Percentiles rank a stretch among this genome's conserved stretches.
phyloP scores from a whole-genome alignment of 1,140 invertebrate genomes.

The Diplogasteroides magnus region DNA sequence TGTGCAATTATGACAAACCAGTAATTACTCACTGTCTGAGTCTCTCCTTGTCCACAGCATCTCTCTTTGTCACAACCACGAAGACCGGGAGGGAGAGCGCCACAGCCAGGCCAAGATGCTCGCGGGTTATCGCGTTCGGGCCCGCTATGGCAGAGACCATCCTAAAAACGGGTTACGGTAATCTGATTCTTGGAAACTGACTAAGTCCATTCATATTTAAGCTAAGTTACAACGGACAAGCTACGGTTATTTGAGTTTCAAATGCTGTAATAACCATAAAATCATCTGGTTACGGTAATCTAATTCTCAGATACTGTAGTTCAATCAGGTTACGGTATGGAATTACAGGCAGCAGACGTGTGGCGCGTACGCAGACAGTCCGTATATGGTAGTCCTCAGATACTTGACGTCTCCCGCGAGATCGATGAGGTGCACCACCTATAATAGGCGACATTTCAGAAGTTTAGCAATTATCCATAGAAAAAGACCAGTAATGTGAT shows the following conservation, averaged over 20 bases:
- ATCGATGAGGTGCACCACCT: slow-evolving; percentile 85
- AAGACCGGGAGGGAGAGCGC: slow-evolving; percentile 82
- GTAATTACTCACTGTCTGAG: slow-evolving; percentile 59
- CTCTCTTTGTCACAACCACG: slow-evolving; percentile 81
- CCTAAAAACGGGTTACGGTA: neutral
- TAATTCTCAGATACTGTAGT: too few relatives aligned
- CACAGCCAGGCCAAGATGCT: slow-evolving; percentile 76
- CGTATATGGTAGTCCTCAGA: slow-evolving; percentile 86
- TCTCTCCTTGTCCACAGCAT: slow-evolving; percentile 64
- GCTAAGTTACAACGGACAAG: neutral
- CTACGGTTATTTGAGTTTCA: neutral
- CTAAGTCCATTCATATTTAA: neutral
- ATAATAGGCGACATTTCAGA: too few relatives aligned
- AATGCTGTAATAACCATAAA: too few relatives aligned
- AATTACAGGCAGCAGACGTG: slow-evolving; percentile 78
- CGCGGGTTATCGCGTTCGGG: slow-evolving; percentile 59
- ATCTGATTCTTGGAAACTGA: neutral
- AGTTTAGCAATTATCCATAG: too few relatives aligned
- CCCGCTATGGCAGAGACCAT: slow-evolving; percentile 68
- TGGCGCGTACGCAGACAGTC: slow-evolving; percentile 84
- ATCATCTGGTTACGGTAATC: too few relatives aligned
- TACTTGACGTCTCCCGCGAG: slow-evolving; percentile 93
- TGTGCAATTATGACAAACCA: neutral
- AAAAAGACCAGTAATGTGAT: too few relatives aligned
- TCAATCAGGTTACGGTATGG: too few relatives aligned